phyloP scores from a whole-genome alignment of 2,113 vertebrate species.

The Chionis minor region DNA sequence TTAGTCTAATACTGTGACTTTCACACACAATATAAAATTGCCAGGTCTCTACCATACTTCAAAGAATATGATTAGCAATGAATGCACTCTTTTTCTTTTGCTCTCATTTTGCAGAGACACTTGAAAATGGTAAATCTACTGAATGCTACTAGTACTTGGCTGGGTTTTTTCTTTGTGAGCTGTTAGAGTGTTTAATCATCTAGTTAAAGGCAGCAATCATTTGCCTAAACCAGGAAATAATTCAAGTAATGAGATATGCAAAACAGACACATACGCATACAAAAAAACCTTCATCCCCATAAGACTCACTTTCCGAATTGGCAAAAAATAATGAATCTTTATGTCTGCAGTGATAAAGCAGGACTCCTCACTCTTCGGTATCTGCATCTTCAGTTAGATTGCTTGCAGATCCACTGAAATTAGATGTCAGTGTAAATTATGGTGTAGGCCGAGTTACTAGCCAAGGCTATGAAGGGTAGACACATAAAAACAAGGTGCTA shows the following conservation, averaged over 20 bases:
- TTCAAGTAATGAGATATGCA: slow-evolving; percentile 75
- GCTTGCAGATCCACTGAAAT: slow-evolving; percentile 87
- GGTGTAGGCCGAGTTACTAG: slow-evolving; percentile 75
- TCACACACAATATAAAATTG: slow-evolving; percentile 4
- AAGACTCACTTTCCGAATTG: slow-evolving; percentile 65
- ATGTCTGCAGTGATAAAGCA: slow-evolving; percentile 75
- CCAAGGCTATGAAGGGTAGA: slow-evolving; percentile 76
- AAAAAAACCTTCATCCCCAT: slow-evolving; percentile 28
- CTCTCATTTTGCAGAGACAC: slow-evolving; percentile 26
- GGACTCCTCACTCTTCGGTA: slow-evolving; percentile 71
- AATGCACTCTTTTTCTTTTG: slow-evolving; percentile 16
- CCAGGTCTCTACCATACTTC: slow-evolving; percentile 28
- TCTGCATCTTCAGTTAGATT: slow-evolving; percentile 82
- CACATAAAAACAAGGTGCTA: slow-evolving; percentile 82
- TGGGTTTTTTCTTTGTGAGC: background rate
- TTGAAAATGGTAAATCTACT: slow-evolving; percentile 51
- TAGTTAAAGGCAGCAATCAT: slow-evolving; percentile 66
- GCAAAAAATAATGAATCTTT: slow-evolving; percentile 80
- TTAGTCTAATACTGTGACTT: slow-evolving; percentile 54
- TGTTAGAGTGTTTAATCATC: slow-evolving; percentile 64
- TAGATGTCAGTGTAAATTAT: slow-evolving; percentile 95
- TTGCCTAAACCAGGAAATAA: slow-evolving; percentile 70
- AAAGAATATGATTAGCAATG: slow-evolving; percentile 52
- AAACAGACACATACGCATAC: background rate
- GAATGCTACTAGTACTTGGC: background rate